phyloP scores from a whole-genome alignment of 2,797 vertebrate species.

The Enteromius trimaculatus region DNA sequence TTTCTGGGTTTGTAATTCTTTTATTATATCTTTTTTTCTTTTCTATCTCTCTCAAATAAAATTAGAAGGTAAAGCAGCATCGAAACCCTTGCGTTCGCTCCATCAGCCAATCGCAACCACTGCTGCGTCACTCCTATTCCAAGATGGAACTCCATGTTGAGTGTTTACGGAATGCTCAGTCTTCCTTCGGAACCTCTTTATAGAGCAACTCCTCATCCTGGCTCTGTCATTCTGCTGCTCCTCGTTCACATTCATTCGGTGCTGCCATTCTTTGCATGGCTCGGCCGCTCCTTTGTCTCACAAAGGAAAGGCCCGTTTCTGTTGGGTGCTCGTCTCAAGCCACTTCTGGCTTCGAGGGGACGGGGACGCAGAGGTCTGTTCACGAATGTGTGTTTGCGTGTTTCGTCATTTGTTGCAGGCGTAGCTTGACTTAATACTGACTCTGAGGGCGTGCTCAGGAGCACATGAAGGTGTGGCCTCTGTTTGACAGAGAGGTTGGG shows the following conservation, averaged over 20 bases:
- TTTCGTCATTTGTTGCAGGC: slow-evolving; percentile 6
- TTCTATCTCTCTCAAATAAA: slow-evolving; percentile 68
- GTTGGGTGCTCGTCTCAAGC: slow-evolving; percentile 62
- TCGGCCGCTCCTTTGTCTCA: slow-evolving; percentile 72
- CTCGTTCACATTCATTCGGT: slow-evolving; percentile 72
- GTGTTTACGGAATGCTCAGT: slow-evolving; percentile 61
- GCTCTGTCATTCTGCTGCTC: slow-evolving; percentile 56
- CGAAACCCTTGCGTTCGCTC: slow-evolving; percentile 69
- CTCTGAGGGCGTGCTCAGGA: slow-evolving; percentile 65
- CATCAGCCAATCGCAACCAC: slow-evolving; percentile 68
- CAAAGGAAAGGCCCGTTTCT: slow-evolving; percentile 70
- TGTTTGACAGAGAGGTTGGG: slow-evolving; percentile 72
- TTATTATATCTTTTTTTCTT: slow-evolving; percentile 67
- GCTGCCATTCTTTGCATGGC: slow-evolving; percentile 63
- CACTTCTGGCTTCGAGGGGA: slow-evolving; percentile 41
- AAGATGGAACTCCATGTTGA: slow-evolving; percentile 63
- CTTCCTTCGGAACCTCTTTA: slow-evolving; percentile 14
- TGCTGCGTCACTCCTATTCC: slow-evolving; percentile 54
- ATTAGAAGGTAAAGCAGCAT: slow-evolving; percentile 81
- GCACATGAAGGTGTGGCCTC: slow-evolving; percentile 66
- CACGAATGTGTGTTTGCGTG: slow-evolving; percentile 40
- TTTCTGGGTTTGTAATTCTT: slow-evolving; percentile 69
- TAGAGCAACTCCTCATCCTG: slow-evolving; percentile 2
- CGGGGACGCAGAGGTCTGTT: slow-evolving; percentile 42
- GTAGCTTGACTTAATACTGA: slow-evolving; percentile 71